Percentiles rank a stretch among this genome's conserved stretches.
Conservation (phyloP, 1,140 invertebrate genomes). For the Maniola jurtina region DNA sequence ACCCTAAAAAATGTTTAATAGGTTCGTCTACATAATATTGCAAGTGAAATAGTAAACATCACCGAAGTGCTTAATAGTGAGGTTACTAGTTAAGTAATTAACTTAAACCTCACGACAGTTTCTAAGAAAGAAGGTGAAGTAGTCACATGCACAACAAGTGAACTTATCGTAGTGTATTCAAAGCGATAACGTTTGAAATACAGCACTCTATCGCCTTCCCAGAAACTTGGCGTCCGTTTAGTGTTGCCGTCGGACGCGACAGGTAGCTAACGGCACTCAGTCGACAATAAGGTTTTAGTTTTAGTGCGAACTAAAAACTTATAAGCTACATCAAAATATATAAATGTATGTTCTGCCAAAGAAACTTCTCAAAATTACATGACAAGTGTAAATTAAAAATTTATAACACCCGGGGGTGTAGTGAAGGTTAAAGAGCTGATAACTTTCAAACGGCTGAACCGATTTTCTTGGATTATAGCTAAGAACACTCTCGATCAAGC, state of each 20-base stretch:
- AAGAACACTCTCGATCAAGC: too few relatives aligned
- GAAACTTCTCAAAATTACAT: too few relatives aligned
- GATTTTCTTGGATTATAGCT: too few relatives aligned
- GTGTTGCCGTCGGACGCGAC: conserved; percentile 47
- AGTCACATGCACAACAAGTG: conserved; percentile 57
- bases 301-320: background rate
- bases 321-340: too few relatives aligned
- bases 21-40: conserved; percentile 1
- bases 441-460: too few relatives aligned
- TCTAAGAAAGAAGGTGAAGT: conserved; percentile 52
- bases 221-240: conserved; percentile 50
- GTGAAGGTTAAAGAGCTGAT: too few relatives aligned
- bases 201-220: conserved; percentile 67
- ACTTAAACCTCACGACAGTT: conserved; percentile 47
- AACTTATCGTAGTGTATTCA: conserved; percentile 68
- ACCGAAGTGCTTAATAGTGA: conserved; percentile 23
- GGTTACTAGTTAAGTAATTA: conserved; percentile 49
- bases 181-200: conserved; percentile 73
- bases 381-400: too few relatives aligned
- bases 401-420: too few relatives aligned
- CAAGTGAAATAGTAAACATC: conserved; percentile 23
- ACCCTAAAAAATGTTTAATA: background rate
- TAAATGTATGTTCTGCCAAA: too few relatives aligned
- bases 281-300: conserved; percentile 46
- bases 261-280: conserved; percentile 72